These are phyloP conservation scores for Sula dactylatra DNA, from an alignment of 2,113 vertebrate species.

Conservation along the genomic window DNA sequence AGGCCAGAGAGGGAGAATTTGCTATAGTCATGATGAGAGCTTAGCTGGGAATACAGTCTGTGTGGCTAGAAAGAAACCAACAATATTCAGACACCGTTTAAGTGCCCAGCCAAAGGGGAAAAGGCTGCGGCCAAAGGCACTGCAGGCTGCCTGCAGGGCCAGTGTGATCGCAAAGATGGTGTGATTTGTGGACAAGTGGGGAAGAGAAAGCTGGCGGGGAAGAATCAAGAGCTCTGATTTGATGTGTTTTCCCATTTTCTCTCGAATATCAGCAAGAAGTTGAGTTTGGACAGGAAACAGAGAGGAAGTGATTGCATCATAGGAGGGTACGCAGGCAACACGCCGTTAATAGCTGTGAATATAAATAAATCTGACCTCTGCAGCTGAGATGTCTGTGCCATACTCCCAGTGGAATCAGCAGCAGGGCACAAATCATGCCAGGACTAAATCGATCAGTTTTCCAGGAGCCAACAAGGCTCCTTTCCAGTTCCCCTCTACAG, in stretches of 20 bases:
- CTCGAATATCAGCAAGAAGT: neutral
- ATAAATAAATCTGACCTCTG: neutral
- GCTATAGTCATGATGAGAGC: neutral
- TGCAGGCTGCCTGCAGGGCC: neutral
- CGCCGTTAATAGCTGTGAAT: neutral
- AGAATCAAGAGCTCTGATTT: neutral
- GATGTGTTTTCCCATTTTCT: neutral
- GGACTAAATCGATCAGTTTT: neutral
- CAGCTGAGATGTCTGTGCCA: neutral
- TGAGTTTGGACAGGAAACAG: neutral
- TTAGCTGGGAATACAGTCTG: neutral
- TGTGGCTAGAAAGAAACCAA: neutral
- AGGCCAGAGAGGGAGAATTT: neutral
- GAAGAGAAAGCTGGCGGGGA: neutral
- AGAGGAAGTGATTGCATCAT: rapidly evolving
- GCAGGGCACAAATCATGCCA: neutral
- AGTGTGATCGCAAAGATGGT: neutral
- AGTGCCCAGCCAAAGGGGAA: neutral
- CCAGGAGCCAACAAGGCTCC: neutral
- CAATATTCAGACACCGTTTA: neutral
- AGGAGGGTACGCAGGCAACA: neutral
- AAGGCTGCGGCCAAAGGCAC: neutral
- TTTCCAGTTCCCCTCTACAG: neutral
- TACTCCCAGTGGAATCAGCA: neutral
- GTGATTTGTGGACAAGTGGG: neutral